Evolutionary conservation across 1,140 invertebrate genomes (phyloP).

Genomic region (Tetraneura akinire): DNA sequence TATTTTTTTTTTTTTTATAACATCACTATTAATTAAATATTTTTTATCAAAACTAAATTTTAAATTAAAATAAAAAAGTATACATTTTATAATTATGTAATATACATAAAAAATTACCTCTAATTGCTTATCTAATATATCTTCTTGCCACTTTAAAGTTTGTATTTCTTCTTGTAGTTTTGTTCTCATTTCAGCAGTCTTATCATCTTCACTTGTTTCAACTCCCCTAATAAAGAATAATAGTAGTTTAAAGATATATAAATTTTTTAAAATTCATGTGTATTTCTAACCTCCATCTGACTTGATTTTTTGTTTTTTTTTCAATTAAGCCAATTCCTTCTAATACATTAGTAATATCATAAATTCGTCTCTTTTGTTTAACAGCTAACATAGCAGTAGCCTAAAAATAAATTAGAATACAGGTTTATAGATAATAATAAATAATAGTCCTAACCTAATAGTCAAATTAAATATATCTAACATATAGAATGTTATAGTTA

Average conservation of each 20-base stretch:
- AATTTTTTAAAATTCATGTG: neutral
- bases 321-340: slow-evolving; percentile 98
- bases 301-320: slow-evolving; percentile 96
- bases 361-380: slow-evolving; percentile 92
- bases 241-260: neutral
- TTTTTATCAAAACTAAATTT: no score
- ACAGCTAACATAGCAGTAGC: slow-evolving; percentile 92
- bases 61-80: no score
- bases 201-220: slow-evolving; percentile 44
- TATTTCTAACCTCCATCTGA: slow-evolving; percentile 74
- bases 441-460: no score
- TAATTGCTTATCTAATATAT: slow-evolving; percentile 46
- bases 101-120: neutral
- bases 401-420: slow-evolving; percentile 58
- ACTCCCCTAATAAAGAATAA: slow-evolving; percentile 26
- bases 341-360: slow-evolving; percentile 99
- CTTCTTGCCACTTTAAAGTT: slow-evolving; percentile 47
- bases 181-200: slow-evolving; percentile 37
- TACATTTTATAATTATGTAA: no score
- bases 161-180: slow-evolving; percentile 49
- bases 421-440: neutral
- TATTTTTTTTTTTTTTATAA: no score
- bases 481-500: no score
- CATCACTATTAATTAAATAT: no score
- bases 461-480: no score